Evolutionary conservation across 2,113 vertebrate species (phyloP), one percentile per base, ranked within the genome.

Genomic region (Arvicanthis niloticus): DNA sequence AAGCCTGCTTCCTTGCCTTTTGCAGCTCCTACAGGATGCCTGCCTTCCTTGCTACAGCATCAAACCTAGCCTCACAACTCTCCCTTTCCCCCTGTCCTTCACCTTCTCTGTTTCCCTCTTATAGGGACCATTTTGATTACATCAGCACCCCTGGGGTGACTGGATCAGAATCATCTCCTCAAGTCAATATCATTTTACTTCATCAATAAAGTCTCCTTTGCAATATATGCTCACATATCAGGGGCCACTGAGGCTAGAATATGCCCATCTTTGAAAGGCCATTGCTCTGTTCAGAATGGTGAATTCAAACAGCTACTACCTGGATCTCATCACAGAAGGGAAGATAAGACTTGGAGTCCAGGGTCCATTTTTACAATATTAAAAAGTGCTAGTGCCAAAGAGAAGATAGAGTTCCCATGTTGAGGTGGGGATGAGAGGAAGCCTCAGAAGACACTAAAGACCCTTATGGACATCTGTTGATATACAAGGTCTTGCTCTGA

Each of bases 351-450:
- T 15, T 3, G 8, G 21, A 16, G 29, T 12, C 62, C 29, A 56
- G n/a, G 19, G 16, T 42, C 2, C 0, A 58, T 62, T n/a, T 58
- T 53, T 58, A 24, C 45, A 42, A 19, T 8, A 13, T 16, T 42
- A 65, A 53, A 78, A 90, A 62, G 67, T 4, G 31, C 40, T 34
- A 4, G 37, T 1, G 0, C 48, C 42, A 37, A 58, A 65, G 37
- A 60, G 21, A 26, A 4, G 15, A 40, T 29, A 60, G 67, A n/a
- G 62, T 29, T 22, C 31, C 2, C 31, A 29, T 0, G 26, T 17
- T 11, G 12, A 73, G 22, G 0, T 0, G 17, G 6, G 42, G 17
- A 0, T 0, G 19, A 26, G 7, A 15, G 19, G 65, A 34, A 4
- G 0, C 5, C 45, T 26, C 21, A 80, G 40, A 2, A 51, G 9